These are phyloP conservation scores for Drosophila diplacantha DNA, from an alignment of 2,888 invertebrate genomes.

Conservation along the genomic window DNA sequence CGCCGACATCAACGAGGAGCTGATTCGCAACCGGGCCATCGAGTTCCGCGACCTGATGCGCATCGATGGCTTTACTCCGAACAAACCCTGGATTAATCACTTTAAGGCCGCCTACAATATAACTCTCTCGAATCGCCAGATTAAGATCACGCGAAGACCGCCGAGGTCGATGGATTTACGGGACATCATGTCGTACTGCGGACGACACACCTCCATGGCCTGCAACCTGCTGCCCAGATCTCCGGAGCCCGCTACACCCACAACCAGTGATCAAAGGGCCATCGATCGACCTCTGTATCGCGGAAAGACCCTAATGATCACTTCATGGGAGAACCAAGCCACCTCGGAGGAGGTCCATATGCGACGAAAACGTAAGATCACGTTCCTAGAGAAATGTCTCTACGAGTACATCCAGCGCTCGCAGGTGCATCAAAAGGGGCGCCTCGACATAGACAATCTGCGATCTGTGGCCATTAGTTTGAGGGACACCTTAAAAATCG, in stretches of 20 bases:
- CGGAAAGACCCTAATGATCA: conserved; percentile 53
- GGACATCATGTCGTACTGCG: conserved; percentile 73
- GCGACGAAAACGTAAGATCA: conserved; percentile 70
- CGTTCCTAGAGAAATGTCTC: conserved; percentile 71
- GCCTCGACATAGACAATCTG: conserved; percentile 56
- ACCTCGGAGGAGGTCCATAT: conserved; percentile 61
- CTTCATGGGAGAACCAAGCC: conserved; percentile 60
- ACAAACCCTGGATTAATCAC: conserved; percentile 72
- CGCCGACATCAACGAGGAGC: conserved; percentile 66
- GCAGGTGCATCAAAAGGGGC: conserved; percentile 67
- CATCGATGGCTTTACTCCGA: conserved; percentile 66
- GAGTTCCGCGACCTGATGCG: conserved; percentile 68
- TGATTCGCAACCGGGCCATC: conserved; percentile 66
- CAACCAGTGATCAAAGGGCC: conserved; percentile 7
- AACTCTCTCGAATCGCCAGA: conserved; percentile 70
- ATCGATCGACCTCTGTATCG: conserved; percentile 54
- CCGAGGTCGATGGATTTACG: conserved; percentile 67
- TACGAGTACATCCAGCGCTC: conserved; percentile 74
- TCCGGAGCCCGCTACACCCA: conserved; percentile 2
- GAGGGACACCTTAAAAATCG: conserved; percentile 71
- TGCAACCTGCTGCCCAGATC: conserved; percentile 14
- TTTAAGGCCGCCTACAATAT: conserved; percentile 72
- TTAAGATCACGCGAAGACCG: conserved; percentile 63
- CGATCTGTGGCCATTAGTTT: conserved; percentile 62
- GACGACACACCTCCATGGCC: conserved; percentile 42